Evolutionary conservation across 1,140 invertebrate species (phyloP).

Genomic region (Reticulitermes speratus): DNA sequence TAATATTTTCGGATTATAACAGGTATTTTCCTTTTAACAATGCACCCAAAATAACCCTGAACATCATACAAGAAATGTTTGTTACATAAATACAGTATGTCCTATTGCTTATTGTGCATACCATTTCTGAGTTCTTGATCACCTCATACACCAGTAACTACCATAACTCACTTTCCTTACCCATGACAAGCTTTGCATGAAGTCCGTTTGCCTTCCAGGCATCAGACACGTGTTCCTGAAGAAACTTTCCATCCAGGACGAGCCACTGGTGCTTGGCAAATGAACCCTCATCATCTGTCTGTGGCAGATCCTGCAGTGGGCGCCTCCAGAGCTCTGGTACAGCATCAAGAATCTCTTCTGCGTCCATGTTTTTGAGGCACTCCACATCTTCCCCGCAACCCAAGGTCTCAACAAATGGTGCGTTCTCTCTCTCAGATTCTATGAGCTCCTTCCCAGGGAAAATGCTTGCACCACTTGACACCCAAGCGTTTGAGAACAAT

Average conservation of each 20-base stretch:
- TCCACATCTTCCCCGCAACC: constrained; percentile 44
- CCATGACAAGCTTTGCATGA: constrained; percentile 62
- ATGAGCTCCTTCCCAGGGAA: constrained; percentile 62
- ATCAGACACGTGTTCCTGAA: constrained; percentile 62
- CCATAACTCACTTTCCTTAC: constrained; percentile 27
- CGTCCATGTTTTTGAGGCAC: constrained; percentile 44
- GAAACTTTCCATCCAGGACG: constrained; percentile 66
- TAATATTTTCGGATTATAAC: too few species aligned
- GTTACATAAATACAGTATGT: too few species aligned
- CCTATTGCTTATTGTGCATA: too few species aligned
- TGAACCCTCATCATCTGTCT: constrained; percentile 40
- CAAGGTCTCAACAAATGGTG: constrained; percentile 56
- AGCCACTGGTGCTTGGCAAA: constrained; percentile 64
- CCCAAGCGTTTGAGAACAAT: constrained; percentile 69
- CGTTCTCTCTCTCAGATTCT: constrained; percentile 60
- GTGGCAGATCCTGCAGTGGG: constrained; percentile 59
- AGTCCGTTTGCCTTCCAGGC: constrained; percentile 54
- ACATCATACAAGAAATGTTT: too few species aligned
- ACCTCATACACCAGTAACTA: too few species aligned
- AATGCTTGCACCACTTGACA: constrained; percentile 68
- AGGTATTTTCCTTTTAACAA: too few species aligned
- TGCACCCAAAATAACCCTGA: too few species aligned
- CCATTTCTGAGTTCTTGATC: too few species aligned
- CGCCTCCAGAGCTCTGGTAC: constrained; percentile 69
- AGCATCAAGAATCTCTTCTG: constrained; percentile 61